phyloP scores from a whole-genome alignment of 2,888 invertebrate species.

The Cheilosia impressa region DNA sequence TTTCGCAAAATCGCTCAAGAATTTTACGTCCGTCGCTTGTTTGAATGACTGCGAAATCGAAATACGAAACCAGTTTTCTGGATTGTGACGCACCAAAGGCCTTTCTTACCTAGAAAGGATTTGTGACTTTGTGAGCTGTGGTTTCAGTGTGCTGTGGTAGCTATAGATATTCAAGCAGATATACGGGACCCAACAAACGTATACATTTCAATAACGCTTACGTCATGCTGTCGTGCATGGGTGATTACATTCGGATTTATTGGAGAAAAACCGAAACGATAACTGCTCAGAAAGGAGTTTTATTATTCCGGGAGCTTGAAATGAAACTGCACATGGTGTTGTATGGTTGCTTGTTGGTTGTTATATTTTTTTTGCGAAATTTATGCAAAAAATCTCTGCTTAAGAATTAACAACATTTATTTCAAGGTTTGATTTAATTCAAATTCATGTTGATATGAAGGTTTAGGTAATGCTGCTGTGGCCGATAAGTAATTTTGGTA shows the following conservation, averaged over 20 bases:
- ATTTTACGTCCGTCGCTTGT: slow-evolving; percentile 38
- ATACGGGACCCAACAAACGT: slow-evolving; percentile 1
- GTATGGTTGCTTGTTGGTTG: too few species aligned
- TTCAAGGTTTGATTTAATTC: too few species aligned
- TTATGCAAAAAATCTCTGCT: too few species aligned
- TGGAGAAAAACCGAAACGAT: slow-evolving; percentile 1
- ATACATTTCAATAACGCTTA: slow-evolving; percentile 52
- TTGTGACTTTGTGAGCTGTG: slow-evolving; percentile 8
- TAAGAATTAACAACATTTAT: too few species aligned
- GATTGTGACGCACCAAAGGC: slow-evolving; percentile 61
- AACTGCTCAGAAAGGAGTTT: slow-evolving; percentile 3
- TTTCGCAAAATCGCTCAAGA: slow-evolving; percentile 50
- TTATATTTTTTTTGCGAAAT: too few species aligned
- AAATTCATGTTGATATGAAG: too few species aligned
- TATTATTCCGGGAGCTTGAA: slow-evolving; percentile 25
- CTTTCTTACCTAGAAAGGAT: slow-evolving; percentile 38
- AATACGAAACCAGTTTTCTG: slow-evolving; percentile 69
- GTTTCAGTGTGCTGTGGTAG: slow-evolving; percentile 9
- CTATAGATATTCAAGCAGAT: neutral
- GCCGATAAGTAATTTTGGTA: too few species aligned
- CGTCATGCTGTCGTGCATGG: slow-evolving; percentile 51
- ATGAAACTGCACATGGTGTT: slow-evolving; percentile 19
- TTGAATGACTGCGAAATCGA: slow-evolving; percentile 62
- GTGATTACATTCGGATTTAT: slow-evolving; percentile 50
- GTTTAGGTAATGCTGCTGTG: too few species aligned